Evolutionary conservation across 2,888 invertebrate species (phyloP).

Genomic region (Dryococelus australis): DNA sequence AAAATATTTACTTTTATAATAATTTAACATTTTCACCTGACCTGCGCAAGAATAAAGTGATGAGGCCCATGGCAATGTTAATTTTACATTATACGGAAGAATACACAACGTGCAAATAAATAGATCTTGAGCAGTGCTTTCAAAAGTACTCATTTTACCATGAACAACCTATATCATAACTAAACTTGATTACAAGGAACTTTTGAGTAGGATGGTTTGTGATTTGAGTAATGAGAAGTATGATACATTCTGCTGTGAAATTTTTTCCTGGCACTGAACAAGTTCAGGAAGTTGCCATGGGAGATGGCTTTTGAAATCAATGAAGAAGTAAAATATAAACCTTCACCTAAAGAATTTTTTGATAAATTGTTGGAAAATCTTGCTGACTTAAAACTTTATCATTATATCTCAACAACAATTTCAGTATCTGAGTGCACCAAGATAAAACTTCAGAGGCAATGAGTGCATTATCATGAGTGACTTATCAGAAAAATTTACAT

Average conservation of each 20-base stretch:
- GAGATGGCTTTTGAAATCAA: background rate
- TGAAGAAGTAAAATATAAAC: conserved; percentile 5
- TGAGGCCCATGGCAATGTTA: too few species aligned
- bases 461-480: too few species aligned
- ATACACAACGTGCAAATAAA: too few species aligned
- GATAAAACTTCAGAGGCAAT: background rate
- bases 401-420: background rate
- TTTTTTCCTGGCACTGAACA: background rate
- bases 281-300: background rate
- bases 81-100: too few species aligned
- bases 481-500: background rate
- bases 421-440: background rate
- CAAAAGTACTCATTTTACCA: too few species aligned
- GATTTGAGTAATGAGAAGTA: background rate
- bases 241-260: background rate
- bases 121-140: too few species aligned
- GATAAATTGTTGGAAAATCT: background rate
- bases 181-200: background rate
- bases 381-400: background rate
- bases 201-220: background rate
- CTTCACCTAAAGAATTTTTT: background rate
- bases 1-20: too few species aligned
- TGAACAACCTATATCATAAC: too few species aligned
- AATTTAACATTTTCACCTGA: too few species aligned
- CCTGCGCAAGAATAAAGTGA: too few species aligned